Evolutionary conservation across 2,797 vertebrate genomes (phyloP).

Genomic region (Acanthornis magna): DNA sequence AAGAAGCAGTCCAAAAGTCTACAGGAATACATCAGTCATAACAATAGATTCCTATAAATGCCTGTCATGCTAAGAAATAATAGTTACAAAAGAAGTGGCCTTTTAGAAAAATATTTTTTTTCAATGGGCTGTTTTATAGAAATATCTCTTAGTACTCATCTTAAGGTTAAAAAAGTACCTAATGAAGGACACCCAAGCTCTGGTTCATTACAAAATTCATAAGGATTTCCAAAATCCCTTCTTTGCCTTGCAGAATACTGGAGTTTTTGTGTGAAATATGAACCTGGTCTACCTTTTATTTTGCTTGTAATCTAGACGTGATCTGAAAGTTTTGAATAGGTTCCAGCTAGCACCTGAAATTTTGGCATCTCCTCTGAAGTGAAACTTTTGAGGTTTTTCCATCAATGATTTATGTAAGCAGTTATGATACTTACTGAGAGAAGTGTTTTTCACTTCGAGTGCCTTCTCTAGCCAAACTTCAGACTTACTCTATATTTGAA

Average conservation of each 20-base stretch:
- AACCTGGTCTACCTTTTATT: not conserved
- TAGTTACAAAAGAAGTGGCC: too few relatives aligned
- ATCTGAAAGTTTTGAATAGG: not conserved
- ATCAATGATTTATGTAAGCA: not conserved
- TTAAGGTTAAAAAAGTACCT: not conserved
- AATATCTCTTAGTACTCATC: not conserved
- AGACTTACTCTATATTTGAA: conserved; percentile 5
- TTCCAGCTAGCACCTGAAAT: not conserved
- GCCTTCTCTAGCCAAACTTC: not conserved
- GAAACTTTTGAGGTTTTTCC: not conserved
- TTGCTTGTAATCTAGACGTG: not conserved
- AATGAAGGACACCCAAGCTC: not conserved
- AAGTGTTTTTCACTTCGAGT: not conserved
- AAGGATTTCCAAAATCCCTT: not conserved
- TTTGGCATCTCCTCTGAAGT: not conserved
- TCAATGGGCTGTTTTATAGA: not conserved
- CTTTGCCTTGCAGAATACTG: not conserved
- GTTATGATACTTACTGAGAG: not conserved
- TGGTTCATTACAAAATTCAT: not conserved
- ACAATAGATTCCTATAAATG: not conserved
- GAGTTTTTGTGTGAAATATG: not conserved
- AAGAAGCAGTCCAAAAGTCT: not conserved
- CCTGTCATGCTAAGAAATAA: not conserved
- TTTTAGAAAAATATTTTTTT: not conserved
- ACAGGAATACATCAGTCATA: not conserved